phyloP scores from a whole-genome alignment of 2,888 invertebrate genomes.

The Latheticus oryzae region DNA sequence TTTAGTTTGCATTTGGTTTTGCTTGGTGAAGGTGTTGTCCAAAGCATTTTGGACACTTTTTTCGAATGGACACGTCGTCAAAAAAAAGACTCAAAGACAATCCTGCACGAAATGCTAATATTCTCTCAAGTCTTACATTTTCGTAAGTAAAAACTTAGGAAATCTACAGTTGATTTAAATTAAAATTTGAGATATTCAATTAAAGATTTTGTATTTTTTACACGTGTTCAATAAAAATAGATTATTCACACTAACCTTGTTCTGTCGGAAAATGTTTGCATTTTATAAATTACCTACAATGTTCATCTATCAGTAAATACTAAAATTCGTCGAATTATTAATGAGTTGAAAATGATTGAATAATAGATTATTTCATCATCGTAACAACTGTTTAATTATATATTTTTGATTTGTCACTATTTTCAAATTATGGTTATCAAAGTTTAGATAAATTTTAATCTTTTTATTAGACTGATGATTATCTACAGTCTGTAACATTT shows the following conservation, averaged over 20 bases:
- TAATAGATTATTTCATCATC: too few relatives aligned
- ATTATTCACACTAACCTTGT: conserved; percentile 9
- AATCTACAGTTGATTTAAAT: too few relatives aligned
- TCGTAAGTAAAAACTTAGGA: conserved; percentile 55
- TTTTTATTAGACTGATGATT: too few relatives aligned
- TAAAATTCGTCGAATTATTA: conserved; percentile 2
- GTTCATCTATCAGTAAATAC: conserved; percentile 4
- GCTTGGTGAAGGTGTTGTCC: conserved; percentile 16
- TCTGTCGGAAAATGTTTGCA: neutral
- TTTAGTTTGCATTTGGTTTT: conserved; percentile 31
- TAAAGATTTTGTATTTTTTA: conserved; percentile 7
- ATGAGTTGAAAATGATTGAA: conserved; percentile 5
- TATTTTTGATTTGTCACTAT: too few relatives aligned
- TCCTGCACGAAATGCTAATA: conserved; percentile 50
- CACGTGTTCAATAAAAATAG: conserved; percentile 16
- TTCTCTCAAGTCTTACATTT: conserved; percentile 49
- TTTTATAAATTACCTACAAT: neutral
- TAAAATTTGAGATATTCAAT: too few relatives aligned
- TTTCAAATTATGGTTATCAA: too few relatives aligned
- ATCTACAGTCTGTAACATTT: too few relatives aligned
- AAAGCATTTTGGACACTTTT: neutral
- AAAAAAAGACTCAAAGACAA: conserved; percentile 48
- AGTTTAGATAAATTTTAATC: too few relatives aligned
- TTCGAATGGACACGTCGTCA: conserved; percentile 33
- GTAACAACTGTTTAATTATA: too few relatives aligned